Evolutionary conservation across 2,888 invertebrate species (phyloP).

Genomic region (Apantesis nais): DNA sequence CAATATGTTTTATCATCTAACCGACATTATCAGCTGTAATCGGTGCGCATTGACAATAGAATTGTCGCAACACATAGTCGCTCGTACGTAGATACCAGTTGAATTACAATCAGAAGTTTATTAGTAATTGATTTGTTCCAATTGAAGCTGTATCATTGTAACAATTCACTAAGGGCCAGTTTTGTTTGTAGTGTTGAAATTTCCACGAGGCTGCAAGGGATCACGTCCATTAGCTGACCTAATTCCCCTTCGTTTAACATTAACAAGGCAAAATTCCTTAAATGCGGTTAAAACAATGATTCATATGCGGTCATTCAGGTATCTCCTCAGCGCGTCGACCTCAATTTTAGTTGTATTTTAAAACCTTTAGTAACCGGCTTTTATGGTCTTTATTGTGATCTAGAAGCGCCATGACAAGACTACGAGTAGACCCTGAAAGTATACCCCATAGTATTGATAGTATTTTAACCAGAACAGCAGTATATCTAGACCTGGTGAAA

Average conservation of each 20-base stretch:
- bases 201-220: not conserved
- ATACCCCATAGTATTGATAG: no score
- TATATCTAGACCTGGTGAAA: no score
- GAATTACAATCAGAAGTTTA: constrained; percentile 57
- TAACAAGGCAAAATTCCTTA: not conserved
- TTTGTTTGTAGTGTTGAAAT: not conserved
- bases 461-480: no score
- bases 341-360: not conserved
- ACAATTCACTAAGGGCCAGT: not conserved
- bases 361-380: not conserved
- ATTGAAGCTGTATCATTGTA: constrained; percentile 27
- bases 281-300: not conserved
- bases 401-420: no score
- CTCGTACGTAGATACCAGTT: constrained; percentile 52
- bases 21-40: constrained; percentile 48
- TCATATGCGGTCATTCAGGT: not conserved
- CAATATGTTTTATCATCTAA: constrained; percentile 24
- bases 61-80: constrained; percentile 57
- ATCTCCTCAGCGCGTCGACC: not conserved
- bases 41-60: constrained; percentile 61
- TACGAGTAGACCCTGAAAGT: no score
- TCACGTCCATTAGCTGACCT: not conserved
- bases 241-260: not conserved
- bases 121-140: constrained; percentile 38
- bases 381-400: not conserved